Base-by-base conservation (phyloP, 2,797 vertebrate species). In the Rhabdophis nuchalis region DNA sequence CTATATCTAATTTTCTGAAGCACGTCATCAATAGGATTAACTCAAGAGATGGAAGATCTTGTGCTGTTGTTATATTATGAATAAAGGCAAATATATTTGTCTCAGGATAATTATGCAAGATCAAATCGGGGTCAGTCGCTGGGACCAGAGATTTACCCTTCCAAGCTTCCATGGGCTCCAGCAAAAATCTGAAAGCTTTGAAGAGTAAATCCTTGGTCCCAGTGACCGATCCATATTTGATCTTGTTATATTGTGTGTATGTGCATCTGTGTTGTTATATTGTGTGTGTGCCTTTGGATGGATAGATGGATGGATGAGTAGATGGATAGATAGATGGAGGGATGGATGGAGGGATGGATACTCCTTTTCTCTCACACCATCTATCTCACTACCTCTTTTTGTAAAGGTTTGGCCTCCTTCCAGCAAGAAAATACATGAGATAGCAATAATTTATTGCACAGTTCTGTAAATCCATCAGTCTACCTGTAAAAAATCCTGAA, bases 341-440 rank as follows among this genome's bases (percentile, higher is more conserved):
- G 61, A n/a, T 32, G 14, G n/a, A 16, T 8, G 5, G 64, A 32
- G 2, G 14, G 7, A 72, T 8, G 7, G 64, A 77, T 82, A 46
- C 1, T 82, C 72, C 36, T 46, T 82, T 20, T 46, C 68, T 77
- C 20, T 46, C 72, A 25, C 1, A 82, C 72, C 20, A 82, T 10
- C 36, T 82, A 25, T 23, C 4, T 82, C 64, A 91, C 11, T 50
- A 64, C 52, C 53, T 86, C 72, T 92, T 64, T 61, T 61, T 27
- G 88, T 68, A n/a, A 93, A 87, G 52, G 86, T 4, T 23, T 90
- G 20, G 46, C 52, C 90, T 94, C 58, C 27, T 89, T 88, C 61
- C 86, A 91, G 92, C 57, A 77, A 91, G 61, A 23, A 92, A 90
- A 88, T 95, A 89, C 77, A 93, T 1, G 2, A 52, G 93, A 88